Evolutionary conservation across 2,888 invertebrate genomes (phyloP).

Genomic region (Pristionchus mayeri): DNA sequence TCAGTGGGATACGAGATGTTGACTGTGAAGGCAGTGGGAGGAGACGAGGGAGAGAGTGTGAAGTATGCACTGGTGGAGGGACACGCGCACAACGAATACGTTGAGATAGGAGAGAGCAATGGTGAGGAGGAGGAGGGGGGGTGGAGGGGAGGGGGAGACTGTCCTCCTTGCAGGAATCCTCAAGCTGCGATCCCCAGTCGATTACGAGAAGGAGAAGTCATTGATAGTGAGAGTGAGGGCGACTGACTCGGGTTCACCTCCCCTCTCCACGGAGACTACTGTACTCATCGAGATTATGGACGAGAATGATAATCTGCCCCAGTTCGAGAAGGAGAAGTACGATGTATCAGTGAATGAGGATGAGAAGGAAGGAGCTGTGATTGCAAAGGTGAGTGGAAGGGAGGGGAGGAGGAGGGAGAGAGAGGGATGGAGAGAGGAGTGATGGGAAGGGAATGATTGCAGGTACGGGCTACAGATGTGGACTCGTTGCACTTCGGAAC

Average conservation of each 20-base stretch:
- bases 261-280: constrained; percentile 61
- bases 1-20: constrained; percentile 63
- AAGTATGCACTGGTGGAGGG: constrained; percentile 56
- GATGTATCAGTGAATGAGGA: constrained; percentile 64
- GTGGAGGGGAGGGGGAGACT: not conserved
- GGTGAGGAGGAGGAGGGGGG: constrained; percentile 42
- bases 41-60: constrained; percentile 79
- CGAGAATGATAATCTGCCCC: constrained; percentile 72
- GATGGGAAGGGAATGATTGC: constrained; percentile 16
- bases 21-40: constrained; percentile 77
- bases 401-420: not conserved
- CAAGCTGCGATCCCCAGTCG: constrained; percentile 56
- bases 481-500: constrained; percentile 90
- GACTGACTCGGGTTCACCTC: constrained; percentile 84
- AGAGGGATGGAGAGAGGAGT: not conserved
- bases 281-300: constrained; percentile 63
- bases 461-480: constrained; percentile 86
- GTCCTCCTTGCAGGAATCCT: constrained; percentile 55
- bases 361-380: constrained; percentile 62
- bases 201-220: constrained; percentile 86
- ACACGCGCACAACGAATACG: constrained; percentile 51
- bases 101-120: constrained; percentile 53
- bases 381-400: constrained; percentile 54
- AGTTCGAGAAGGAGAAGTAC: constrained; percentile 65
- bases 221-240: constrained; percentile 87